Evolutionary conservation across 2,113 vertebrate genomes (phyloP).

Genomic region (Stegostoma tigrinum): DNA sequence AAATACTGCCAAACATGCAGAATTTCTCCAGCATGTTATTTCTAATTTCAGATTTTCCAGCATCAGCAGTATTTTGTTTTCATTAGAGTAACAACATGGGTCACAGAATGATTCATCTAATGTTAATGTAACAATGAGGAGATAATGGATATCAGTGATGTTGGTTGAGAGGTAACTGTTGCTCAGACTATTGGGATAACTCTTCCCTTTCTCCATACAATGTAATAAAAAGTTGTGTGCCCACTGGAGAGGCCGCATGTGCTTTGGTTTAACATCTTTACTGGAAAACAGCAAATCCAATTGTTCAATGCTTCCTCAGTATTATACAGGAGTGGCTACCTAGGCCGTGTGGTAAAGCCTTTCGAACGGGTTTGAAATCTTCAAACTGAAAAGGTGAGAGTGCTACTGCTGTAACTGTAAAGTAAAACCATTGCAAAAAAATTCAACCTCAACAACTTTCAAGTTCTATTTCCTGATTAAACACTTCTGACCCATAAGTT

Average conservation of each 20-base stretch:
- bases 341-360: neutral
- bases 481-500: constrained; percentile 44
- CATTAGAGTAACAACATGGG: too few species aligned
- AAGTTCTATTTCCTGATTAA: constrained; percentile 41
- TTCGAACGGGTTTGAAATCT: neutral
- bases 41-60: too few species aligned
- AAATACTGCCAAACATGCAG: too few species aligned
- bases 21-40: too few species aligned
- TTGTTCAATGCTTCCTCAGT: neutral
- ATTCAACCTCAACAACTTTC: neutral
- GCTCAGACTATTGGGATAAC: neutral
- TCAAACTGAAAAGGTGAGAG: neutral
- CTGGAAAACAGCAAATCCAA: neutral
- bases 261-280: neutral
- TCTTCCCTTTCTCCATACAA: neutral
- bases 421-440: neutral
- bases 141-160: neutral
- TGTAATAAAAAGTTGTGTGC: neutral
- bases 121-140: neutral
- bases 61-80: too few species aligned
- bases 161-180: neutral
- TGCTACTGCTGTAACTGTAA: neutral
- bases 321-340: neutral
- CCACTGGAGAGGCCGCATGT: neutral
- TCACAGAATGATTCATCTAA: neutral